Evolutionary conservation across 30 jellyfish, hydroid and myxozoan genomes (phyloP).

Genomic region (Clytia hemisphaerica): DNA sequence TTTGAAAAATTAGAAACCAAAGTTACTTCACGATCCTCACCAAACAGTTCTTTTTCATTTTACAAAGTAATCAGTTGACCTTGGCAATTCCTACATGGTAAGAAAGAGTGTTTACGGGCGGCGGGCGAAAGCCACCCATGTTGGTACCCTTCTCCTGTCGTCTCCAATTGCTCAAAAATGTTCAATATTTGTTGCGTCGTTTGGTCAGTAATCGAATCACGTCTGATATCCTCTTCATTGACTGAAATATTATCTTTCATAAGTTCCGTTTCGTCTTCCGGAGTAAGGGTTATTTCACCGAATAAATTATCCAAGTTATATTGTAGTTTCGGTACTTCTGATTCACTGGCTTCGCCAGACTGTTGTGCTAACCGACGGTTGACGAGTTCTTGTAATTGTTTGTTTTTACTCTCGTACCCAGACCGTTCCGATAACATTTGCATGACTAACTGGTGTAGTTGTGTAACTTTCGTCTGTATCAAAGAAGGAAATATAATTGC

Average conservation of each 20-base stretch:
- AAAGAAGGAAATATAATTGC: neutral
- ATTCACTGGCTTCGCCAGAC: slow-evolving; percentile 53
- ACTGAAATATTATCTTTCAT: slow-evolving; percentile 9
- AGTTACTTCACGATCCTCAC: too few relatives aligned
- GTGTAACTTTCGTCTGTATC: slow-evolving; percentile 68
- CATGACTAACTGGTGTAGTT: slow-evolving; percentile 83
- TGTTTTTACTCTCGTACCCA: slow-evolving; percentile 60
- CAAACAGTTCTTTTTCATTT: too few relatives aligned
- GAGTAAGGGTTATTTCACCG: slow-evolving; percentile 45
- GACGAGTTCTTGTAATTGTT: slow-evolving; percentile 74
- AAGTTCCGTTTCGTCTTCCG: slow-evolving; percentile 34
- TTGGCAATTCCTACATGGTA: slow-evolving; percentile 81
- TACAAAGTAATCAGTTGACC: slow-evolving; percentile 42
- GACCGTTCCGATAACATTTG: slow-evolving; percentile 69
- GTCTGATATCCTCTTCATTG: slow-evolving; percentile 1
- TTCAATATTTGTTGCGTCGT: slow-evolving; percentile 84
- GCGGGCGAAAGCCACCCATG: slow-evolving; percentile 97
- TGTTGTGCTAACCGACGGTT: slow-evolving; percentile 71
- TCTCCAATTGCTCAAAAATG: slow-evolving; percentile 83
- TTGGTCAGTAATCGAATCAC: slow-evolving; percentile 20
- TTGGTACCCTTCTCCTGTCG: slow-evolving; percentile 93
- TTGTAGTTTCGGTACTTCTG: slow-evolving; percentile 65
- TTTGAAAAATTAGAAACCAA: too few relatives aligned
- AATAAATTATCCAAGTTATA: slow-evolving; percentile 36
- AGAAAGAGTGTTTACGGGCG: slow-evolving; percentile 55